Evolutionary conservation across 1,140 invertebrate species (phyloP).

Genomic region (Platorchestia sp.): DNA sequence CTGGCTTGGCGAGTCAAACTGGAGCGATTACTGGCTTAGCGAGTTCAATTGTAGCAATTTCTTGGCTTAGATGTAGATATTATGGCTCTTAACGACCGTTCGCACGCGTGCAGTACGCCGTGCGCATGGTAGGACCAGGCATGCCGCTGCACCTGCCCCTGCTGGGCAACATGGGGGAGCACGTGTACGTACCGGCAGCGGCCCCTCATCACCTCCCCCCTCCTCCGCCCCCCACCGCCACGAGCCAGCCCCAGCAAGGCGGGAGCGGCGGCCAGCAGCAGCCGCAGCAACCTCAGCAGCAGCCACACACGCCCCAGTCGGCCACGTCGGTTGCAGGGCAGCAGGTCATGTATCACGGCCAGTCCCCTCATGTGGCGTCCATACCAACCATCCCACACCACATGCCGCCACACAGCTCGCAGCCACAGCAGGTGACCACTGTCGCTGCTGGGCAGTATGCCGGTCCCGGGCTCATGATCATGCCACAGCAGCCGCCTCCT

Average conservation of each 20-base stretch:
- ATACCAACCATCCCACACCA: neutral
- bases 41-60: no score
- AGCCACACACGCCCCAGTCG: neutral
- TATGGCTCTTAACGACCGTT: no score
- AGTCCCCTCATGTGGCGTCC: conserved; percentile 28
- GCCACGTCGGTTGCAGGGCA: neutral
- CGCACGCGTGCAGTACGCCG: neutral
- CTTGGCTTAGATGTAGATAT: no score
- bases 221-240: conserved; percentile 4
- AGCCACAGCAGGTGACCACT: conserved; percentile 34
- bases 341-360: conserved; percentile 26
- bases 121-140: neutral
- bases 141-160: neutral
- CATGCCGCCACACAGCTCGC: neutral
- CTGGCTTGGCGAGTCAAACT: no score
- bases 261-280: conserved; percentile 2
- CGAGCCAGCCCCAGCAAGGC: conserved; percentile 1
- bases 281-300: neutral
- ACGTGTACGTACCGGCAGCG: conserved; percentile 7
- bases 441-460: conserved; percentile 22
- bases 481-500: conserved; percentile 50
- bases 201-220: neutral
- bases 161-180: conserved; percentile 28
- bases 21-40: no score
- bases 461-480: neutral